Evolutionary conservation across 1,140 invertebrate species (phyloP).

Genomic region (Drosophila sturtevanti): DNA sequence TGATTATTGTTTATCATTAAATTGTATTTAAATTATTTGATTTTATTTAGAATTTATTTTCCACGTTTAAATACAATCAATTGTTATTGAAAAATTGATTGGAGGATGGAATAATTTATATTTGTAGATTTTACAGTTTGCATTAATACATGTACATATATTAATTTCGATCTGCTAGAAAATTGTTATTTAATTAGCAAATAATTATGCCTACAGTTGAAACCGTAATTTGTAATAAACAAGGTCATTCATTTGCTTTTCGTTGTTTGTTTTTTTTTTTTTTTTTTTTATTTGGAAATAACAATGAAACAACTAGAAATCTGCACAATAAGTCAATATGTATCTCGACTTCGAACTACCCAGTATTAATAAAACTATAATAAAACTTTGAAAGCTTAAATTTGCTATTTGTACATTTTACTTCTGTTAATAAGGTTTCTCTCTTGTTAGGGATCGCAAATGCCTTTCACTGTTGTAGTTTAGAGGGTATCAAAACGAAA

Average conservation of each 20-base stretch:
- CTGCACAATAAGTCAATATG: no score
- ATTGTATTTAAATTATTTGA: constrained; percentile 27
- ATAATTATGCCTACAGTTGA: constrained; percentile 53
- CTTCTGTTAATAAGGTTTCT: no score
- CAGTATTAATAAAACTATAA: no score
- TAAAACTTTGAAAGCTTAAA: no score
- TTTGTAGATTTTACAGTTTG: constrained; percentile 5
- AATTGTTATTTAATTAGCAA: constrained; percentile 67
- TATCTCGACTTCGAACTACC: no score
- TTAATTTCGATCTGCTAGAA: not conserved
- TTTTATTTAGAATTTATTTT: constrained; percentile 32
- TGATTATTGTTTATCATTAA: constrained; percentile 27
- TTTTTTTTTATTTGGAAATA: constrained; percentile 40
- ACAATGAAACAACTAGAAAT: not conserved
- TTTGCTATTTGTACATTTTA: no score
- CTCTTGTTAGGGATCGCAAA: no score
- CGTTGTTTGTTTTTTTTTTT: constrained; percentile 52
- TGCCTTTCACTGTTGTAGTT: not conserved
- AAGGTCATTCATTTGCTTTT: constrained; percentile 41
- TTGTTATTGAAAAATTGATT: constrained; percentile 6
- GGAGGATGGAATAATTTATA: constrained; percentile 15
- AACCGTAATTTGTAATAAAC: constrained; percentile 48
- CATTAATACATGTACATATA: not conserved
- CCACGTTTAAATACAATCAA: constrained; percentile 32
- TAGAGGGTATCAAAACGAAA: constrained; percentile 4